Percentiles rank a stretch among this genome's conserved stretches.
Evolutionary conservation across 2,113 vertebrate genomes (phyloP).

Genomic region (Larimichthys polyactis): DNA sequence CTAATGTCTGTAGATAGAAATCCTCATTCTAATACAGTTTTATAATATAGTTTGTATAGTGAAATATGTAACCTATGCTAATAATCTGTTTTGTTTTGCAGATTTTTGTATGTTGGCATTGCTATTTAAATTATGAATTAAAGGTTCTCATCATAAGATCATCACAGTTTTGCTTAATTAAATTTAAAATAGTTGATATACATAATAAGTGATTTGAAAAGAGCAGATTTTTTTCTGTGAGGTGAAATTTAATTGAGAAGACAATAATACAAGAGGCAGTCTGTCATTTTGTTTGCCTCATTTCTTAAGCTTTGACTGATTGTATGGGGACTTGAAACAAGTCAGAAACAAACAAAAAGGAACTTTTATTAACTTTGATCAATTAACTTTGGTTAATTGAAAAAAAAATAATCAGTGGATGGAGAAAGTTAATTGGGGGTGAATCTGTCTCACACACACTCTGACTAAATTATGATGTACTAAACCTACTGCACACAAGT

Average conservation of each 20-base stretch:
- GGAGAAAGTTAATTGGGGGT: slow-evolving; percentile 23
- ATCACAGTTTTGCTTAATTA: no score
- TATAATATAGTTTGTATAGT: no score
- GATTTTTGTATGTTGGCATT: no score
- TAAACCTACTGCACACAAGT: not conserved
- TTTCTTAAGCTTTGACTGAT: slow-evolving; percentile 24
- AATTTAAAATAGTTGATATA: no score
- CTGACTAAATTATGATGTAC: slow-evolving; percentile 31
- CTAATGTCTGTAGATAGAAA: no score
- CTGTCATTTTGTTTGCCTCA: slow-evolving; percentile 4
- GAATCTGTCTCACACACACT: not conserved
- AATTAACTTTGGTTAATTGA: slow-evolving; percentile 53
- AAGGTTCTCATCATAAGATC: no score
- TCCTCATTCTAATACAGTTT: no score
- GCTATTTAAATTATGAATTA: no score
- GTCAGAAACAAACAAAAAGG: not conserved
- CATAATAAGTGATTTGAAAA: not conserved
- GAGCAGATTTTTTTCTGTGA: not conserved
- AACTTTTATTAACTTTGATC: slow-evolving; percentile 50
- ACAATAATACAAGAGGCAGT: not conserved
- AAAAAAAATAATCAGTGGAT: slow-evolving; percentile 29
- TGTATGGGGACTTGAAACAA: slow-evolving; percentile 15
- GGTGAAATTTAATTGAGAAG: not conserved
- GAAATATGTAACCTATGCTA: no score
- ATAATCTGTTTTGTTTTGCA: no score